Conservation (phyloP, 2,797 vertebrate genomes). For the Nannoperca australis region DNA sequence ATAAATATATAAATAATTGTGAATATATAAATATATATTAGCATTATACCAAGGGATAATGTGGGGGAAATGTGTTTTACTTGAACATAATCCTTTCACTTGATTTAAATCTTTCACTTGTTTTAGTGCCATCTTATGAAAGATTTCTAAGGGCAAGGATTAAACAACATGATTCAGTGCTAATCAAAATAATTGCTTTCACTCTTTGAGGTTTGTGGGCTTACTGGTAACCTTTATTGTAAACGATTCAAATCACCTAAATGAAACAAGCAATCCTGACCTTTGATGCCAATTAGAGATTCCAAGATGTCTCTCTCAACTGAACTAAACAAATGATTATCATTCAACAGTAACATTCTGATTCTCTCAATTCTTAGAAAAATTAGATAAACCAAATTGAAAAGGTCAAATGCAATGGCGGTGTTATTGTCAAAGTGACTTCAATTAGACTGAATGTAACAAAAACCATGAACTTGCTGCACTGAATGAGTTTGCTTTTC, state of each 20-base stretch:
- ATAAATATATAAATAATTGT: not conserved
- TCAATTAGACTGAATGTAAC: not conserved
- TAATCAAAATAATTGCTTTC: constrained; percentile 9
- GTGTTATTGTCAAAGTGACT: not conserved
- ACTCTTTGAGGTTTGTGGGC: not conserved
- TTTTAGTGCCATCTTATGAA: not conserved
- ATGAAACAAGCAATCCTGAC: not conserved
- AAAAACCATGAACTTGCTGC: not conserved
- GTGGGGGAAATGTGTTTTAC: not conserved
- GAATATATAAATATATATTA: not conserved
- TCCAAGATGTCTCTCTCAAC: not conserved
- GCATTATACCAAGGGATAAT: not conserved
- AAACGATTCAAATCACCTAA: not conserved
- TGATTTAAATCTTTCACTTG: not conserved
- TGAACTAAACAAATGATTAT: not conserved
- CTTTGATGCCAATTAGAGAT: not conserved
- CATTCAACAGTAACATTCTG: not conserved
- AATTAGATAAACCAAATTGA: not conserved
- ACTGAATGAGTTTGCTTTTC: not conserved
- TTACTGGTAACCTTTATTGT: not conserved
- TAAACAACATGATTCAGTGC: not conserved
- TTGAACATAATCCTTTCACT: not conserved
- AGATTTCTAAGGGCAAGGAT: not conserved
- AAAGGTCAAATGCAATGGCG: not conserved
- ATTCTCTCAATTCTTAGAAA: not conserved